Conservation (phyloP, 2,797 vertebrate genomes). For the Sorex maritimensis region DNA sequence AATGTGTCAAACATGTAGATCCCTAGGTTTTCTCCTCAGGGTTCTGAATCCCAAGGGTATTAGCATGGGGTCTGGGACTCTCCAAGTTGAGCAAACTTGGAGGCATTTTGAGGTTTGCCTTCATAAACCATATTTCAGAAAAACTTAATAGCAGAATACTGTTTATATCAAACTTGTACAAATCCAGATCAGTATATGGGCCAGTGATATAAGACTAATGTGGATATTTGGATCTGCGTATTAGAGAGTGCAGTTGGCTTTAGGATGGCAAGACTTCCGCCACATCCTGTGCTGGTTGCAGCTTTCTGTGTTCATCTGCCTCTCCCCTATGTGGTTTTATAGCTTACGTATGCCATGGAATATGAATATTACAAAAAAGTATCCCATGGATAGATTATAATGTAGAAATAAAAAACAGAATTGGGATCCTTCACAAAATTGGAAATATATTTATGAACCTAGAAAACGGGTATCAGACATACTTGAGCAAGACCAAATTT, state of each 20-base stretch:
- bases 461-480: conserved; percentile 4
- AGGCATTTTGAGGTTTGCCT: background rate
- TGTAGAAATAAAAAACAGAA: conserved; percentile 10
- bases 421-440: conserved; percentile 42
- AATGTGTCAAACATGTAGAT: background rate
- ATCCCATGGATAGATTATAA: background rate
- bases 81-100: conserved; percentile 20
- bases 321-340: background rate
- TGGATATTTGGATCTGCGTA: background rate
- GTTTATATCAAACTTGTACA: background rate
- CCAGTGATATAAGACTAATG: background rate
- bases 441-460: conserved; percentile 16
- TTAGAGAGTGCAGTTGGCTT: background rate
- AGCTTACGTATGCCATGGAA: background rate
- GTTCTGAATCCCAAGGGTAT: background rate
- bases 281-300: background rate
- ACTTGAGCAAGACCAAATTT: conserved; percentile 50
- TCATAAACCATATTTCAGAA: background rate
- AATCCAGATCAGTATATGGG: background rate
- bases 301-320: background rate
- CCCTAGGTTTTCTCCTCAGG: background rate
- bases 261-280: background rate
- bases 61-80: background rate
- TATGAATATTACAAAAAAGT: background rate
- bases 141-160: background rate